Evolutionary conservation across 2,797 vertebrate species (phyloP).

Genomic region (Sarcoramphus papa): DNA sequence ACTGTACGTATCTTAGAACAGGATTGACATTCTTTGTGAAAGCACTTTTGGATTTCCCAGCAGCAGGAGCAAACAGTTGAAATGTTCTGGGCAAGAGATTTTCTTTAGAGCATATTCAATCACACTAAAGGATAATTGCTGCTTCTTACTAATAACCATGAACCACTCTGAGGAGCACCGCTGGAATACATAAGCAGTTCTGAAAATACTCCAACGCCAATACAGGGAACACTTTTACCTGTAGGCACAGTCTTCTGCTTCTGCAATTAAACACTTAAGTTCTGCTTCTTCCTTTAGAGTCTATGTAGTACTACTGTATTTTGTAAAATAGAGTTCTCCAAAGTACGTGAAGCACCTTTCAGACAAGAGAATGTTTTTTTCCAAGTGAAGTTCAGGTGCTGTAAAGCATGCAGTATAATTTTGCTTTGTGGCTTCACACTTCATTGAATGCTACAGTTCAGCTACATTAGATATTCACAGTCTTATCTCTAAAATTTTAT

Average conservation of each 20-base stretch:
- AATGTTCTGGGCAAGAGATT: not conserved
- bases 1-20: not conserved
- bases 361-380: not conserved
- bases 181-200: not conserved
- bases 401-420: not conserved
- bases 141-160: not conserved
- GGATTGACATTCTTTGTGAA: not conserved
- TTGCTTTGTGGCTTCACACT: not conserved
- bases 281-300: not conserved
- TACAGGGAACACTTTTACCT: not conserved
- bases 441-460: not conserved
- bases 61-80: not conserved
- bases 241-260: not conserved
- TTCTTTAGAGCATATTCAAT: not conserved
- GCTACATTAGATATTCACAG: not conserved
- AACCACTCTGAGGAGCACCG: not conserved
- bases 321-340: not conserved
- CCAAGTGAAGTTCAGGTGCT: not conserved
- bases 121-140: not conserved
- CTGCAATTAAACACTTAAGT: not conserved
- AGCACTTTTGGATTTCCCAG: not conserved
- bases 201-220: not conserved
- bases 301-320: not conserved
- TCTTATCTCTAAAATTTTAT: not conserved
- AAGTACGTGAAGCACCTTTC: not conserved